Conservation (phyloP, 2,888 invertebrate species). For the Zeuzera pyrina region DNA sequence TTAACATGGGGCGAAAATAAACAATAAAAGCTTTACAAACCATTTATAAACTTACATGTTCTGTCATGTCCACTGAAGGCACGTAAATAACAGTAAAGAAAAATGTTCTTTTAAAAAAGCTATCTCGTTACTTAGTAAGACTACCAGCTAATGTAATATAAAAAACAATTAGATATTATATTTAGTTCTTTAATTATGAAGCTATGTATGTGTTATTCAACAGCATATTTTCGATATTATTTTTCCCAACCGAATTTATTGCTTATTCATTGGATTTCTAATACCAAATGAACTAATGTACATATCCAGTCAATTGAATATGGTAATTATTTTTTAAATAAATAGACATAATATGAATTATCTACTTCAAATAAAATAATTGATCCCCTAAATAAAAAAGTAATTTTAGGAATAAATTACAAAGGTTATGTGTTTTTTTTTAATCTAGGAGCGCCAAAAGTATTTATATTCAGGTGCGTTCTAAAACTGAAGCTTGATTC, state of each 20-base stretch:
- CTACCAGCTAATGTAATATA: conserved; percentile 23
- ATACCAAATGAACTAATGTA: too few species aligned
- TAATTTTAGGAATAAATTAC: conserved; percentile 36
- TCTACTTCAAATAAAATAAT: conserved; percentile 43
- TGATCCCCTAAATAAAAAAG: conserved; percentile 35
- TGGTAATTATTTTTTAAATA: conserved; percentile 61
- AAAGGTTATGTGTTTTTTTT: conserved; percentile 40
- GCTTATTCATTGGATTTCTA: conserved; percentile 15
- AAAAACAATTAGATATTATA: conserved; percentile 18
- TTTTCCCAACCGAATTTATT: conserved; percentile 20
- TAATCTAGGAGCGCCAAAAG: conserved; percentile 45
- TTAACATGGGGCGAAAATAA: conserved; percentile 4
- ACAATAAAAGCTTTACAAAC: conserved; percentile 18
- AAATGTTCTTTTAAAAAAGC: conserved; percentile 58
- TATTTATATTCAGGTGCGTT: conserved; percentile 35
- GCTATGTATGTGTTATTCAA: conserved; percentile 24
- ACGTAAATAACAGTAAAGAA: conserved; percentile 53
- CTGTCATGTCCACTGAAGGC: conserved; percentile 53
- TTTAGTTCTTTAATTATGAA: conserved; percentile 33
- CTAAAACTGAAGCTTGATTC: conserved; percentile 41
- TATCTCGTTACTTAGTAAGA: conserved; percentile 48
- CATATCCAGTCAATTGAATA: too few species aligned
- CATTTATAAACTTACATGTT: conserved; percentile 43
- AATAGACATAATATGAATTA: conserved; percentile 62
- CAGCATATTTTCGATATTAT: conserved; percentile 8